phyloP scores from a whole-genome alignment of 2,113 vertebrate genomes.

The Eretmochelys imbricata region DNA sequence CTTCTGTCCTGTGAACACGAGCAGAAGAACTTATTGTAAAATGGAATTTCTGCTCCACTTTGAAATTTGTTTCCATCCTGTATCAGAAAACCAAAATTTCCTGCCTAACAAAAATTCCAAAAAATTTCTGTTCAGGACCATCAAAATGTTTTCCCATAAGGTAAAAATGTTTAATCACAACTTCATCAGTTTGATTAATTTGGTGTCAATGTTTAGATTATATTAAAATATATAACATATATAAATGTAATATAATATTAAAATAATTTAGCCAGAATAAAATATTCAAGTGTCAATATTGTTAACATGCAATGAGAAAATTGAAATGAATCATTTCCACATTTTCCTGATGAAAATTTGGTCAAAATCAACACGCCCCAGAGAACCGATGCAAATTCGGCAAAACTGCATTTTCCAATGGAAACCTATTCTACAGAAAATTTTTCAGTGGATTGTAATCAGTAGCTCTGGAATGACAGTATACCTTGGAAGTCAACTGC shows the following conservation, averaged over 20 bases:
- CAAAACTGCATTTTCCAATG: neutral
- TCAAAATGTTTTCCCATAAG: no score
- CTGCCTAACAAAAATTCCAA: no score
- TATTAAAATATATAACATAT: no score
- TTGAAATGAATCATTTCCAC: neutral
- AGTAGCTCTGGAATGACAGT: neutral
- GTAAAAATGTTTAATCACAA: neutral
- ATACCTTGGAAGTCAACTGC: neutral
- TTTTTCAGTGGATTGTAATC: neutral
- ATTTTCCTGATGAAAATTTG: neutral
- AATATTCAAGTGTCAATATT: no score
- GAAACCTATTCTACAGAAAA: neutral
- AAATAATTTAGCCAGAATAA: no score
- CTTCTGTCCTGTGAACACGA: neutral
- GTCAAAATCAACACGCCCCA: no score
- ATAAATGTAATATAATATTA: no score
- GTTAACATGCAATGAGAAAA: no score
- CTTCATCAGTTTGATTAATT: no score
- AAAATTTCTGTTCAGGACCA: no score
- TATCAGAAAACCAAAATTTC: neutral
- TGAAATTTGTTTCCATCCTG: neutral
- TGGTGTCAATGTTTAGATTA: no score
- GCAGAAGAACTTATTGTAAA: no score
- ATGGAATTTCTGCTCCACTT: neutral
- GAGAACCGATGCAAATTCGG: neutral